Base-by-base conservation (phyloP, 2,888 invertebrate genomes). In the Nomada ruficornis region DNA sequence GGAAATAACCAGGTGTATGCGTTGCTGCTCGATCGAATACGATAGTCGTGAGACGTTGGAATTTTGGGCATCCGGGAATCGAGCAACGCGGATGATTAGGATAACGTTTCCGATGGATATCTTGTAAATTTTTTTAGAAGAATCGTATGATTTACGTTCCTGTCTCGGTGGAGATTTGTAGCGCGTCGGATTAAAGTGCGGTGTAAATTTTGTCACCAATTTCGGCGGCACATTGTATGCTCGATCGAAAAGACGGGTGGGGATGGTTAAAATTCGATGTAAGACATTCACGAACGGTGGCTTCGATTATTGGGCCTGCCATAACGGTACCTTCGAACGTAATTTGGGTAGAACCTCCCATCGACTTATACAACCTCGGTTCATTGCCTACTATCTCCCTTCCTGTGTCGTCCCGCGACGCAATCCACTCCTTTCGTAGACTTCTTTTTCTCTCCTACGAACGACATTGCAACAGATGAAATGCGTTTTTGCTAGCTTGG, bases 281-380 rank as follows among this genome's bases (percentile, higher is more conserved):
- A 50, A 67, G 78, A 73, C 62, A 77, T 74, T 83, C 18, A 77
- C 84, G 80, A 79, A 70, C 80, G 86, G 70, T 82, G 82, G 83
- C 80, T 77, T 82, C 80, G 70, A 84, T 89, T 86, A 84, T 84
- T 7, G 83, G 83, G 80, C 74, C 84, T 77, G 79, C 85, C 73
- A 68, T 92, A 92, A 92, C 92, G 92, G 92, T 91, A 92, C 88
- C 65, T 81, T 62, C 73, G 83, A 84, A 87, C 88, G 90, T 90
- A 92, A 92, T 92, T 92, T 92, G 88, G 91, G 89, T 89, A 91
- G 88, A 80, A 80, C 69, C 65, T 71, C 64, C 73, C 80, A 74
- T 72, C 82, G 77, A 78, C 74, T 82, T 79, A 64, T 63, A 76
- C 79, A 77, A 74, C 73, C 74, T 67, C 55, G 76, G 80, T 77